Base-by-base conservation (phyloP, 2,113 vertebrate genomes). In the Xenus cinereus region DNA sequence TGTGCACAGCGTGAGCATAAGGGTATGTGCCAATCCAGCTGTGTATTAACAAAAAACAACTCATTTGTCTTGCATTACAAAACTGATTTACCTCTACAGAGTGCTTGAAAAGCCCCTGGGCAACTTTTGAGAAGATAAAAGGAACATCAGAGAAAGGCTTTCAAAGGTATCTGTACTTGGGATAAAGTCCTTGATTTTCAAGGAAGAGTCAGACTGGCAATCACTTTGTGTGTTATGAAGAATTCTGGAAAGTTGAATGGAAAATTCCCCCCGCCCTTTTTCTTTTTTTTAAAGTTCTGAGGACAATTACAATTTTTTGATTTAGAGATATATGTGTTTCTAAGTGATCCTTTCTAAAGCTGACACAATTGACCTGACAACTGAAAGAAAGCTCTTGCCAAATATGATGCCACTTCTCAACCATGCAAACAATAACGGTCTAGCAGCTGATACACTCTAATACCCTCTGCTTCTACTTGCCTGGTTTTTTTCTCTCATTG, bases 41-140 rank as follows among this genome's bases (percentile, higher is more conserved):
- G 0, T 35, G 17, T 24, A 11, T n/a, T 56, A 30, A 46, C n/a
- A 71, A n/a, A 86, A 86, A 57, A 0, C 9, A 72, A 14, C 4
- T 66, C 5, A 18, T 68, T 64, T 68, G 5, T 27, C 63, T 50
- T 62, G n/a, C 9, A 1, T 77, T 59, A 33, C 5, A 46, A 62
- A 74, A 88, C 19, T 14, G 9, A 9, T 69, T 76, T 80, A 20
- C 9, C 13, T 53, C 68, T 82, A 79, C 10, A 74, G 5, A 7
- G 22, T 54, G 10, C 46, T 84, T 90, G 30, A 8, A 92, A 64
- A 92, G 9, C 6, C 17, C 39, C 30, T 46, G n/a, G 41, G 10
- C 6, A 72, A 18, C 10, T 33, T 64, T 76, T 62, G 13, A 46
- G 50, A 53, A 64, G 66, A 51, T 9, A 37, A 63, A 60, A 57